Base-by-base conservation (phyloP, 2,888 invertebrate species). In the Oconnorella tubifera region DNA sequence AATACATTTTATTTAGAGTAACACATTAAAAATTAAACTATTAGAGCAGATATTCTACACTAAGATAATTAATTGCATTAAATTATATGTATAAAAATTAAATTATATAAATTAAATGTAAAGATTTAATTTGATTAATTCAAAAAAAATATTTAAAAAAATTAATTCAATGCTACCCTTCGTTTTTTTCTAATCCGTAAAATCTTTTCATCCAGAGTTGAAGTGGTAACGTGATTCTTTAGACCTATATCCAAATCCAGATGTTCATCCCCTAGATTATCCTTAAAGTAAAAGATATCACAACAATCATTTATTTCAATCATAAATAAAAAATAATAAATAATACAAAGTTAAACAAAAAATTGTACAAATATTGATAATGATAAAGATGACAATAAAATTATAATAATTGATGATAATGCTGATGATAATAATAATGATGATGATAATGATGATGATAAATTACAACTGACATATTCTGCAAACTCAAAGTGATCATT, bases 401-500 rank as follows among this genome's bases (percentile, higher is more conserved):
- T n/a, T n/a, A n/a, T n/a, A n/a, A n/a, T n/a, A n/a, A n/a, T n/a
- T n/a, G n/a, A n/a, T n/a, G n/a, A n/a, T n/a, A n/a, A n/a, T n/a
- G n/a, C n/a, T n/a, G n/a, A n/a, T n/a, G n/a, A n/a, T n/a, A 10
- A 14, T 14, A 40, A 40, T 14, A 40, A 14, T 14, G 19, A 40
- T 14, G 10, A 40, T 19, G 10, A 19, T 19, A 40, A 40, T 19
- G 40, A 14, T 14, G 40, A 40, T 14, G 10, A 14, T 14, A 19
- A 40, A 19, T 19, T 40, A 19, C 40, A 40, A 40, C 40, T 40
- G 10, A 40, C 40, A 14, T 10, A 40, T 40, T 40, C 40, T 14
- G 40, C 87, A 84, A 94, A 94, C 73, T 89, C 85, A 77, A 94
- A 94, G 33, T 86, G 87, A n/a, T 87, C 87, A 76, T 90, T 88